Evolutionary conservation across 2,888 invertebrate genomes (phyloP), one percentile per base, ranked within the genome.

Genomic region (Diadegma fenestrale): DNA sequence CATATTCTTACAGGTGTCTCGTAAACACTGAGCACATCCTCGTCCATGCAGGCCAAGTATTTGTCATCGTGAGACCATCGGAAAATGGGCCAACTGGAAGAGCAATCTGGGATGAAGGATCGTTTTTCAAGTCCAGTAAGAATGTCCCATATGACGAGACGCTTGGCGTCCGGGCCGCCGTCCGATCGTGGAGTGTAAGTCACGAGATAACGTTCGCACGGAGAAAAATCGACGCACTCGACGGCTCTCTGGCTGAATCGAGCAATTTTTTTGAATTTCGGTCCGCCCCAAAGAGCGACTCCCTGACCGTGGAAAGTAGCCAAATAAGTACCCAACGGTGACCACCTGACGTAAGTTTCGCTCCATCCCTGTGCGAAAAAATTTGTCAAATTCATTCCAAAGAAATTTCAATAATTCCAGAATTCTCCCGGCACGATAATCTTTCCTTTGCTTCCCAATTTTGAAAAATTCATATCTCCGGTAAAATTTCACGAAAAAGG

Each of bases 1-100:
- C 22, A 22, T 10, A 14, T 73, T 94, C 94, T 94, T 92, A 96
- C 96, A 0, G 99, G 99, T 0, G 99, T 99, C 94, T 99, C 99
- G 92, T 99, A 99, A 17, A 99, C 97, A 88, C 98, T 98, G 45
- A 99, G 96, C 43, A 97, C 94, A 91, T 98, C 98, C 76, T 96
- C 96, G 0, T 97, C 97, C 92, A 99, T 96, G 84, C 98, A 95
- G 0, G 99, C 99, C 91, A 99, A 98, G 94, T 97, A 99, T 92
- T 97, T 97, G 93, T 99, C 99, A 93, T 99, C 99, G 92, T 97
- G 97, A 79, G 98, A 99, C 99, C 99, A 99, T 90, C 99, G 98
- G 95, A 99, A 98, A 88, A 99, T 97, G 0, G 99, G 99, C 97
- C 99, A 98, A 0, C 97, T 96, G 0, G 97, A 96, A 84, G 97